Conservation (phyloP, 2,888 invertebrate species). For the Stenolophus ochropezus region DNA sequence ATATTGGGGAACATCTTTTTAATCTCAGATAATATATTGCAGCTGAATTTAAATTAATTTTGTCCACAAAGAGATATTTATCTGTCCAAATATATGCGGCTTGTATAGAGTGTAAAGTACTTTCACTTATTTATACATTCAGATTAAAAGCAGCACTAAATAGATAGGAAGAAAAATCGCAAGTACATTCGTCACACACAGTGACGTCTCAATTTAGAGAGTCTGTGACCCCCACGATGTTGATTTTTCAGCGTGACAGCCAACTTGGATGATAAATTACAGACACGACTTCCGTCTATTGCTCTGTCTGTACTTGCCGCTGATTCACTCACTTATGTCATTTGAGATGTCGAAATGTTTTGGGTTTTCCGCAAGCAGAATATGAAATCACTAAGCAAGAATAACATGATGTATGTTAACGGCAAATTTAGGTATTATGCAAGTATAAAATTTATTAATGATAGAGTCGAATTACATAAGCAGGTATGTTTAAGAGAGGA, state of each 20-base stretch:
- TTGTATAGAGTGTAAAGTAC: conserved; percentile 5
- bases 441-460: too few relatives aligned
- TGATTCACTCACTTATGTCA: conserved; percentile 35
- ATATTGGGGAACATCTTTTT: background rate
- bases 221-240: conserved; percentile 23
- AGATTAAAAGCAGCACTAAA: conserved; percentile 28
- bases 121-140: conserved; percentile 40
- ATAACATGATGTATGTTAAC: background rate
- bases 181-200: conserved; percentile 15
- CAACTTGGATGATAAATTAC: conserved; percentile 46
- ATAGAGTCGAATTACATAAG: too few relatives aligned
- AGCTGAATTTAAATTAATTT: conserved; percentile 13
- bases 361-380: background rate
- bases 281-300: conserved; percentile 11
- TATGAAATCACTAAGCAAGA: background rate
- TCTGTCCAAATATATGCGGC: conserved; percentile 36
- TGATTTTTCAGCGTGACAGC: conserved; percentile 31
- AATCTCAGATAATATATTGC: conserved; percentile 23
- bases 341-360: background rate
- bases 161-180: conserved; percentile 15
- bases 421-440: too few relatives aligned
- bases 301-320: conserved; percentile 17
- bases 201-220: conserved; percentile 34
- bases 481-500: too few relatives aligned
- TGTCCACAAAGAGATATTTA: conserved; percentile 18